A percentile compares a stretch with the other conserved stretches of the same genome.
These are phyloP conservation scores for Epinephelus moara DNA, from an alignment of 2,113 vertebrate genomes.

Conservation along the genomic window DNA sequence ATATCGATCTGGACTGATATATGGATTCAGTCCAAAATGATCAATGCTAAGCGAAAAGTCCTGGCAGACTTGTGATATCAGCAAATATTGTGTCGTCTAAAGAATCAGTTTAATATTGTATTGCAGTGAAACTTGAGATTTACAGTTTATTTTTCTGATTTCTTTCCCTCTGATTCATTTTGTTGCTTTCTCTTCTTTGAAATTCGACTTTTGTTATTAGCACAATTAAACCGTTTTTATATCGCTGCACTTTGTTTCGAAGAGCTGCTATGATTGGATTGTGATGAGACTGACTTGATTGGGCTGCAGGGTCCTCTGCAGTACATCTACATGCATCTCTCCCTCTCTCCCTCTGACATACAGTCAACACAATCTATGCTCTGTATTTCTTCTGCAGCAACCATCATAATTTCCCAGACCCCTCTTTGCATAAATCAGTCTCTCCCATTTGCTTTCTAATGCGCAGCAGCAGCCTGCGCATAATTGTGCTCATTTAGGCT, in stretches of 20 bases:
- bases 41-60: too few relatives aligned
- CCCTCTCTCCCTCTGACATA: not conserved
- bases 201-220: not conserved
- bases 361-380: constrained; percentile 20
- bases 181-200: not conserved
- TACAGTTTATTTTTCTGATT: too few relatives aligned
- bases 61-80: too few relatives aligned
- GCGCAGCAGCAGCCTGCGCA: constrained; percentile 22
- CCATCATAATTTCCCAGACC: constrained; percentile 31
- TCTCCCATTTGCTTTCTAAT: constrained; percentile 51
- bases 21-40: too few relatives aligned
- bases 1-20: too few relatives aligned
- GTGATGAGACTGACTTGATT: constrained; percentile 28
- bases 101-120: too few relatives aligned
- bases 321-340: not conserved
- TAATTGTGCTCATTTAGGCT: constrained; percentile 57
- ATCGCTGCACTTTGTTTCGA: not conserved
- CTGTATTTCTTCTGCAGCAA: constrained; percentile 23
- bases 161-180: not conserved
- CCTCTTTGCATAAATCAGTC: constrained; percentile 52
- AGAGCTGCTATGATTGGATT: not conserved
- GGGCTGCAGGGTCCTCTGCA: constrained; percentile 9
- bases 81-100: too few relatives aligned
- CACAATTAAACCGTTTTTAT: constrained; percentile 19
- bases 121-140: too few relatives aligned